These are phyloP conservation scores for Anguilla megastoma DNA, from an alignment of 2,797 vertebrate species.

Conservation along the genomic window DNA sequence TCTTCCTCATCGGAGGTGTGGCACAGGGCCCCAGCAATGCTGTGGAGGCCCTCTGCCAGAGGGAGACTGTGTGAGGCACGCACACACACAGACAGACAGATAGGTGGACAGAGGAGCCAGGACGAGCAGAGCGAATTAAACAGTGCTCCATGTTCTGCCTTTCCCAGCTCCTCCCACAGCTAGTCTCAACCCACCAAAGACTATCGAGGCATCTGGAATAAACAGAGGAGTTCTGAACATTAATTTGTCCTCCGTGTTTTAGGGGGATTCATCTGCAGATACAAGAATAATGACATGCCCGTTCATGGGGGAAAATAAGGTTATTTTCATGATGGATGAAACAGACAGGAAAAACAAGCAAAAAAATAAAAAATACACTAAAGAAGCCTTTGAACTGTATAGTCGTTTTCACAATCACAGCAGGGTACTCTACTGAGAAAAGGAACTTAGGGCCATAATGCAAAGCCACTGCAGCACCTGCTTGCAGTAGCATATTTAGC, in stretches of 20 bases:
- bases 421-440: slow-evolving; percentile 77
- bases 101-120: slow-evolving; percentile 24
- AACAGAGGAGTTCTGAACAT: slow-evolving; percentile 42
- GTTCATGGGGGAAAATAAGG: not conserved
- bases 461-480: slow-evolving; percentile 49
- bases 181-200: not conserved
- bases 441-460: slow-evolving; percentile 80
- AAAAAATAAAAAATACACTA: slow-evolving; percentile 47
- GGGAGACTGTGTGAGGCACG: slow-evolving; percentile 79
- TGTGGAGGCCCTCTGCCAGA: slow-evolving; percentile 87
- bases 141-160: not conserved
- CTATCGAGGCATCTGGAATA: not conserved
- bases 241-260: slow-evolving; percentile 35
- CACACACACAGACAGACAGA: slow-evolving; percentile 18
- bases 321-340: not conserved
- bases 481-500: slow-evolving; percentile 55
- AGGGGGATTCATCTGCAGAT: slow-evolving; percentile 34
- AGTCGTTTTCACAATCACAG: slow-evolving; percentile 70
- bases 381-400: slow-evolving; percentile 69
- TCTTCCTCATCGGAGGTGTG: slow-evolving; percentile 90
- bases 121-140: slow-evolving; percentile 19
- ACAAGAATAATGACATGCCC: not conserved
- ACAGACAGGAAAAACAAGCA: slow-evolving; percentile 41
- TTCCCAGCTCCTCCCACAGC: not conserved
- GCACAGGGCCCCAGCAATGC: slow-evolving; percentile 91